phyloP scores from a whole-genome alignment of 1,140 invertebrate species.

The Drosophila pruinosa region DNA sequence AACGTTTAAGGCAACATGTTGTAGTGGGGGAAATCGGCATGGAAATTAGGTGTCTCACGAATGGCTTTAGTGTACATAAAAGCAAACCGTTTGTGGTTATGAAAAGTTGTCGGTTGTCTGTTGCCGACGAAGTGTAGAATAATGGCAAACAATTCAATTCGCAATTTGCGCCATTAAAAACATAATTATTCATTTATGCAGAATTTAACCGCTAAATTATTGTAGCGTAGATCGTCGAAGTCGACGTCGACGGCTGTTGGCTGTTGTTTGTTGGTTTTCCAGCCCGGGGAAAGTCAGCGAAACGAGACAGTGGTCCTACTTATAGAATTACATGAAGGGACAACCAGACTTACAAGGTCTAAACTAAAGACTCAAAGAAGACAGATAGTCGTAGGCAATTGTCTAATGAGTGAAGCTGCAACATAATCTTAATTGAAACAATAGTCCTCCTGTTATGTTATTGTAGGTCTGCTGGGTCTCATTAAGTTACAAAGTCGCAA shows the following conservation, averaged over 20 bases:
- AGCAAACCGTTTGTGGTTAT: slow-evolving; percentile 16
- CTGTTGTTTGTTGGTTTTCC: slow-evolving; percentile 25
- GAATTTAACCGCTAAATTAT: slow-evolving; percentile 70
- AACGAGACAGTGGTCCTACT: slow-evolving; percentile 53
- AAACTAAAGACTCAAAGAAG: neutral
- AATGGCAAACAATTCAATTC: slow-evolving; percentile 73
- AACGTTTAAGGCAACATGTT: neutral
- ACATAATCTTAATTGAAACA: neutral
- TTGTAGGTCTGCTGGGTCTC: neutral
- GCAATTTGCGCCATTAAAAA: slow-evolving; percentile 77
- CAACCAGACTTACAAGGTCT: neutral
- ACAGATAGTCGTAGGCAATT: neutral
- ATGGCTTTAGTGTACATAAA: neutral
- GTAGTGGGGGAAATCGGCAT: neutral
- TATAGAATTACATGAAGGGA: slow-evolving; percentile 38
- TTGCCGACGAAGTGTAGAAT: slow-evolving; percentile 38
- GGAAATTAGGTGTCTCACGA: slow-evolving; percentile 8
- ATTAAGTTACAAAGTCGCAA: neutral
- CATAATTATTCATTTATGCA: slow-evolving; percentile 77
- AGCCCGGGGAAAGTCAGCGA: slow-evolving; percentile 43
- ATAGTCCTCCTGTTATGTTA: neutral
- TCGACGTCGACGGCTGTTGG: slow-evolving; percentile 4
- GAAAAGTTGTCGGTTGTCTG: slow-evolving; percentile 38
- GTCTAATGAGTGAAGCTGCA: neutral
- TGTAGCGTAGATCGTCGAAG: slow-evolving; percentile 40